Evolutionary conservation across 2,888 invertebrate genomes (phyloP), one percentile per base, ranked within the genome.

Genomic region (Idaea dimidiata): DNA sequence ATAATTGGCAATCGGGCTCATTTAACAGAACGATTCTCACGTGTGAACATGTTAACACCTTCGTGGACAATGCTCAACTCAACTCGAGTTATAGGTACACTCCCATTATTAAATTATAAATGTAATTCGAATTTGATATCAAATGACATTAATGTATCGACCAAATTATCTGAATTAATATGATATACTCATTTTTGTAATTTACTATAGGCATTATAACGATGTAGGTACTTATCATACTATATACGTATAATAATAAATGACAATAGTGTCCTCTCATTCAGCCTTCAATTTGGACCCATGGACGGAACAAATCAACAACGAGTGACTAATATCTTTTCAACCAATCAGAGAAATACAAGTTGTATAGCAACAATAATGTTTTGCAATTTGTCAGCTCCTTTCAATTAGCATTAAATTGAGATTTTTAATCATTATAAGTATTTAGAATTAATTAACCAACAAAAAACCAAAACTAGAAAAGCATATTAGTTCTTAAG

Each of bases 1-100:
- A 82, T 89, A 89, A 91, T 91, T 91, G 82, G 86, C 88, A 86
- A 81, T 83, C 84, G 81, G 85, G 83, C 84, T 87, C 88, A 87
- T 88, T 89, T 83, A 82, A 82, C 87, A 87, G 73, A 80, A 80
- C 80, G 77, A 81, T 83, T 81, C 80, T 82, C 82, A 77, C 81
- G 79, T 81, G 76, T 77, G 78, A 74, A 76, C 81, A 78, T 75
- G 77, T 81, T 82, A 78, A 76, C 80, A 81, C 81, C 78, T 81
- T 72, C 69, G 66, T 74, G 68, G 74, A 71, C 64, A 63, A 59
- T 66, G 66, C 65, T 63, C 14, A 43, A 55, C 64, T 24, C 63
- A 43, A 55, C 64, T 24, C 63, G 59, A 66, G 65, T 64, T 66
- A 66, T 63, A 53, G 24, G 24, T 14, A 43, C 43, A 43, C 43